Evolutionary conservation across 2,113 vertebrate genomes (phyloP), one percentile per base, ranked within the genome.

Genomic region (Anhinga anhinga): DNA sequence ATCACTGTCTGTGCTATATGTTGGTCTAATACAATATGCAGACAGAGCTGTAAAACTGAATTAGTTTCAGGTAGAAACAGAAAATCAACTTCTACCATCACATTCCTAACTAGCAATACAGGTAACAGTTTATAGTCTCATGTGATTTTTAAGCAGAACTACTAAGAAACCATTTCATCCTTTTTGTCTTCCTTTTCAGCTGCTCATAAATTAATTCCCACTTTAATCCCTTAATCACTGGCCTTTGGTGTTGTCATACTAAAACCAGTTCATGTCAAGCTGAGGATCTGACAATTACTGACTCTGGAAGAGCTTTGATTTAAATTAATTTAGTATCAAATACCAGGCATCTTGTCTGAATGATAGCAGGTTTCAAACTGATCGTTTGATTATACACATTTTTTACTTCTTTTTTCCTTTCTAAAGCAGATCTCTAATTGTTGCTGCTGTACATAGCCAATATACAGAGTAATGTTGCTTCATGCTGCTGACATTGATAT

Each of bases 291-390:
- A 86, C 20, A 82, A 30, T 74, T 92, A 80, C 34, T 84, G 47
- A 80, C 40, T 78, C 63, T 81, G 15, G 29, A 82, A 93, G 30
- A 77, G 30, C 30, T 92, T 95, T 87, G 27, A 91, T 88, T 83
- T 81, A 78, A 86, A 96, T 85, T 78, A 86, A 94, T 86, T 93
- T 89, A 79, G 21, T 83, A 92, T 91, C 77, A 95, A 91, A 83
- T 79, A 65, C 9, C 18, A 80, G 29, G 6, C 59, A 81, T 61
- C 40, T 74, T 72, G 36, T 71, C 65, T 90, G 63, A 76, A 73
- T 52, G 19, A 63, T 9, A 78, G 45, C 32, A 92, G 21, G 13
- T 74, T 92, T 82, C 59, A 78, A 86, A 70, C 5, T 65, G 81
- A 89, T 65, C 7, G 0, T 84, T 95, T 89, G 72, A 93, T 78